Conservation (phyloP, 2,888 invertebrate species). For the Caenorhabditis sp. region DNA sequence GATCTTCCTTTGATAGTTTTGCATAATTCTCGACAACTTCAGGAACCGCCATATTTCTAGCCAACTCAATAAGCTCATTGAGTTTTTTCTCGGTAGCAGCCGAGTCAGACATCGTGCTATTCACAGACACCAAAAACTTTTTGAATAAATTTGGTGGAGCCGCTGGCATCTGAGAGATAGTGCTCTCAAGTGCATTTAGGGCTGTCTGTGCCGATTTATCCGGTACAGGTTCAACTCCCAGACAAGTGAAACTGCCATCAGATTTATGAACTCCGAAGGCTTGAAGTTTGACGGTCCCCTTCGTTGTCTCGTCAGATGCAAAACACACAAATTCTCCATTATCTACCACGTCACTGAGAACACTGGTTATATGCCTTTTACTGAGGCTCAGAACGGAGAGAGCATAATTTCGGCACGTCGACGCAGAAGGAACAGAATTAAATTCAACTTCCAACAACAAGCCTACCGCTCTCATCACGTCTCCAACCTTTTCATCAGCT, state of each 20-base stretch:
- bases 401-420: not conserved
- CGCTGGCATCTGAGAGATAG: not conserved
- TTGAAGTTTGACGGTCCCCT: slow-evolving; percentile 7
- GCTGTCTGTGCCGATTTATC: slow-evolving; percentile 44
- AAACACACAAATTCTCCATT: not conserved
- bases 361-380: not conserved
- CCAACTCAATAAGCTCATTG: not conserved
- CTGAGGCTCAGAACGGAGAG: not conserved
- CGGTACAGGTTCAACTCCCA: slow-evolving; percentile 32
- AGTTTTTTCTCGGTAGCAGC: slow-evolving; percentile 14
- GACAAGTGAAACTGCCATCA: not conserved
- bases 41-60: slow-evolving; percentile 6
- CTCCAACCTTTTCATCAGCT: slow-evolving; percentile 5
- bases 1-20: not conserved
- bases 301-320: slow-evolving; percentile 9
- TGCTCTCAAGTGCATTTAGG: not conserved
- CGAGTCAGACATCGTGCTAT: slow-evolving; percentile 28
- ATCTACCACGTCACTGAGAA: not conserved
- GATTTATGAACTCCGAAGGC: not conserved
- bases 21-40: slow-evolving; percentile 10
- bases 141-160: slow-evolving; percentile 25
- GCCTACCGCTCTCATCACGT: not conserved
- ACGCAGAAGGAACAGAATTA: not conserved
- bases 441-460: not conserved
- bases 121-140: slow-evolving; percentile 25